phyloP scores from a whole-genome alignment of 2,888 invertebrate genomes.

The Lamellibrachia columna region DNA sequence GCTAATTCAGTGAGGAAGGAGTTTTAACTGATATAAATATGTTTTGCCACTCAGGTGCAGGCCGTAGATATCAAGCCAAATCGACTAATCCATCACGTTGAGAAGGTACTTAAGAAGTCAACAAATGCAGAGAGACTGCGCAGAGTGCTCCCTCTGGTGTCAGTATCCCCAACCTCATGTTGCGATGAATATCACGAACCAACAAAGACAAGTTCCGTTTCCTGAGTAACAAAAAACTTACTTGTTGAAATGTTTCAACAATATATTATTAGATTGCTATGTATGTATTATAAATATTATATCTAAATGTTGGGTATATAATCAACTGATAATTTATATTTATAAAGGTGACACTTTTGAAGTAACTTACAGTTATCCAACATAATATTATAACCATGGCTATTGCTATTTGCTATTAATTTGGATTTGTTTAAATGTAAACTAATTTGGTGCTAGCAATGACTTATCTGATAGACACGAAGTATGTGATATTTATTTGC shows the following conservation, averaged over 20 bases:
- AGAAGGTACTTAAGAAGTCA: background rate
- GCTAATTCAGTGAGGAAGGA: background rate
- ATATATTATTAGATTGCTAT: background rate
- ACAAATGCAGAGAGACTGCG: background rate
- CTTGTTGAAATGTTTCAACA: background rate
- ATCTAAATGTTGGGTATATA: no score
- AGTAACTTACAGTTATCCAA: background rate
- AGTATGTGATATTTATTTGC: background rate
- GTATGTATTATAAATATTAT: no score
- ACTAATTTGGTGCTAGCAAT: background rate
- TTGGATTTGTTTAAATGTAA: background rate
- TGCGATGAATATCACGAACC: background rate
- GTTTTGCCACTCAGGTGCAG: background rate
- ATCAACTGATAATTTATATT: no score
- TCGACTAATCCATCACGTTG: background rate
- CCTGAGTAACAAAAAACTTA: background rate
- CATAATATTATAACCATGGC: background rate
- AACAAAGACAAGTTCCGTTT: background rate
- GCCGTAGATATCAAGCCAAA: background rate
- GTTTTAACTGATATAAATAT: background rate
- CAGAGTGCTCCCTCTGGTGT: conserved; percentile 9
- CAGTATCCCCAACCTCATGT: background rate
- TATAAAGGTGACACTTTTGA: background rate
- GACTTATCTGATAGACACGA: background rate
- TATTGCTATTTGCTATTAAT: background rate